Evolutionary conservation across 2,888 invertebrate species (phyloP).

Genomic region (Patella depressa): DNA sequence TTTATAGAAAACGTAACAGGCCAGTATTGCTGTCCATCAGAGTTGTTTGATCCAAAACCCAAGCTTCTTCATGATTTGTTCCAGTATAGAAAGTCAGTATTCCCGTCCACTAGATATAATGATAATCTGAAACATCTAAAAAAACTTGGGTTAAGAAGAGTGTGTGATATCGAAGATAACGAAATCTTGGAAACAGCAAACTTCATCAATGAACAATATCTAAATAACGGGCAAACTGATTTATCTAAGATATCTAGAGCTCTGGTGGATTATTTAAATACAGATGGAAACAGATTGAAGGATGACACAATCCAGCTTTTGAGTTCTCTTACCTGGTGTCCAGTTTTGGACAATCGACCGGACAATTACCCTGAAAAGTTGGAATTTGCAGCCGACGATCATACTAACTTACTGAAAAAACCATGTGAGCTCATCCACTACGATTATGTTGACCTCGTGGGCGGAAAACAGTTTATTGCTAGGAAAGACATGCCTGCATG

Average conservation of each 20-base stretch:
- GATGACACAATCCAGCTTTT: neutral
- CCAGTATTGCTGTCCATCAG: conserved; percentile 21
- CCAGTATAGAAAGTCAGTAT: conserved; percentile 32
- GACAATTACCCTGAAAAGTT: conserved; percentile 31
- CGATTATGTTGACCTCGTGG: conserved; percentile 26
- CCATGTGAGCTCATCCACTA: conserved; percentile 36
- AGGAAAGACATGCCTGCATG: conserved; percentile 4
- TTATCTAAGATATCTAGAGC: conserved; percentile 2
- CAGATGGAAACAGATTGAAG: neutral
- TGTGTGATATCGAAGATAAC: conserved; percentile 39
- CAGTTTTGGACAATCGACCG: conserved; percentile 32
- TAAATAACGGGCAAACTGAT: neutral
- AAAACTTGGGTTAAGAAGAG: conserved; percentile 45
- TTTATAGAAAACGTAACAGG: conserved; percentile 25
- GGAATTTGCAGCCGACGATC: conserved; percentile 23
- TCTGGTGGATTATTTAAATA: conserved; percentile 1
- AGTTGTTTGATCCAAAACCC: conserved; percentile 47
- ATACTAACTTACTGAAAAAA: conserved; percentile 26
- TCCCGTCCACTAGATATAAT: conserved; percentile 41
- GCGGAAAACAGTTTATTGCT: conserved; percentile 40
- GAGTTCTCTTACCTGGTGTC: conserved; percentile 27
- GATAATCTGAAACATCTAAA: conserved; percentile 35
- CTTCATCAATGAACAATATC: neutral
- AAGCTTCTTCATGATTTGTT: conserved; percentile 42
- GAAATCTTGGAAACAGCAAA: conserved; percentile 43